Base-by-base conservation (phyloP, 2,888 invertebrate species). In the Eupithecia abbreviata region DNA sequence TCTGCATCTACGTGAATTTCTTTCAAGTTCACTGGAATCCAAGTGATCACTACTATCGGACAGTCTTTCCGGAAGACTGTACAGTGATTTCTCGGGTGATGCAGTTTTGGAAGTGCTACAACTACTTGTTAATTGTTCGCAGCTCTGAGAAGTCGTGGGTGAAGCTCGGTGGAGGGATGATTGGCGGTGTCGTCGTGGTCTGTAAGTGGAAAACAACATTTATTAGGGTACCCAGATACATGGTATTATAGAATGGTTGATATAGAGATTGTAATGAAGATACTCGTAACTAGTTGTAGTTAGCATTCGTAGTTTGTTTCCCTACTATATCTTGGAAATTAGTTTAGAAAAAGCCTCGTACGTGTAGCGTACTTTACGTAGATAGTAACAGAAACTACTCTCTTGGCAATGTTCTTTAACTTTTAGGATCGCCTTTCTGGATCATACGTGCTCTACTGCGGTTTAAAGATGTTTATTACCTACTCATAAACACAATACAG, bases 101-200 rank as follows among this genome's bases (percentile, higher is more conserved):
- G 90, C 84, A 82, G 88, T 90, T 89, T 92, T 92, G 84, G 91
- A 90, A 88, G 90, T 89, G 89, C 87, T 90, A 88, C 90, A 89
- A 89, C 90, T 92, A 90, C 90, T 93, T 85, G 92, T 87, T 83
- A 92, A 88, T 85, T 91, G 92, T 87, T 94, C 92, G 88, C 90
- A 91, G 89, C 94, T 94, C 85, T 92, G 93, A 87, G 93, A 90
- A 83, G 89, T 89, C 80, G 87, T 84, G 84, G 89, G 85, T 85
- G 90, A 91, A 89, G 90, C 86, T 89, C 91, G 92, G 84, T 90
- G 91, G 86, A 92, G 84, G 81, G 94, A 93, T 84, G 93, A 90
- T 87, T 91, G 93, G 85, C 93, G 94, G 85, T 90, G 92, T 88
- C 95, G 89, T 85, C 91, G 91, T 85, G 94, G 93, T 90, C 95